Conservation (phyloP, 1,140 invertebrate genomes). For the Andrena cerasifolii region DNA sequence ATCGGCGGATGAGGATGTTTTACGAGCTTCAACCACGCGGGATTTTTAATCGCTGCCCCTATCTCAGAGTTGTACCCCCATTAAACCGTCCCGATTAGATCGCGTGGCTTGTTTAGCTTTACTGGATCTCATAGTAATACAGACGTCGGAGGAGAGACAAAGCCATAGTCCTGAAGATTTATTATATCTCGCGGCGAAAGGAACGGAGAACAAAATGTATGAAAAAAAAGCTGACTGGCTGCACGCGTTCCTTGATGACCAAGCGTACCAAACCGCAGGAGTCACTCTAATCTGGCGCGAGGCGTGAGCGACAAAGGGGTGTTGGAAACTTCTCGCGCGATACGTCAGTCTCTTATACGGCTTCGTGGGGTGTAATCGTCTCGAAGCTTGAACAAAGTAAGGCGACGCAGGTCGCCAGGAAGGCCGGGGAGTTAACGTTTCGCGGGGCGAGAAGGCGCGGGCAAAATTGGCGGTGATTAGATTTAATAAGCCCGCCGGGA, state of each 20-base stretch:
- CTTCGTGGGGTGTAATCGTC: slow-evolving; percentile 25
- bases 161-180: not conserved
- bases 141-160: not conserved
- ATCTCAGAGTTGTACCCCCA: slow-evolving; percentile 10
- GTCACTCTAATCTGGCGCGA: not conserved
- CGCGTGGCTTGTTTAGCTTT: no score
- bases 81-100: slow-evolving; percentile 6
- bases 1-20: slow-evolving; percentile 50
- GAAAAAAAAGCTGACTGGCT: not conserved
- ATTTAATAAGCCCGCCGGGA: slow-evolving; percentile 62
- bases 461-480: slow-evolving; percentile 64
- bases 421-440: slow-evolving; percentile 38
- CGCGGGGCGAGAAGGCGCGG: slow-evolving; percentile 47
- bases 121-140: no score
- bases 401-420: slow-evolving; percentile 36
- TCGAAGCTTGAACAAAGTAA: slow-evolving; percentile 38
- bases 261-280: not conserved
- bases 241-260: no score
- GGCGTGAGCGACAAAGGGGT: not conserved
- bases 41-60: slow-evolving; percentile 49
- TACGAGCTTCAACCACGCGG: slow-evolving; percentile 8
- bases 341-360: slow-evolving; percentile 25
- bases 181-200: no score
- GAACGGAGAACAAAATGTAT: no score
- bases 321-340: slow-evolving; percentile 10